Evolutionary conservation across 2,113 vertebrate genomes (phyloP).

Genomic region (Pelecanus crispus): DNA sequence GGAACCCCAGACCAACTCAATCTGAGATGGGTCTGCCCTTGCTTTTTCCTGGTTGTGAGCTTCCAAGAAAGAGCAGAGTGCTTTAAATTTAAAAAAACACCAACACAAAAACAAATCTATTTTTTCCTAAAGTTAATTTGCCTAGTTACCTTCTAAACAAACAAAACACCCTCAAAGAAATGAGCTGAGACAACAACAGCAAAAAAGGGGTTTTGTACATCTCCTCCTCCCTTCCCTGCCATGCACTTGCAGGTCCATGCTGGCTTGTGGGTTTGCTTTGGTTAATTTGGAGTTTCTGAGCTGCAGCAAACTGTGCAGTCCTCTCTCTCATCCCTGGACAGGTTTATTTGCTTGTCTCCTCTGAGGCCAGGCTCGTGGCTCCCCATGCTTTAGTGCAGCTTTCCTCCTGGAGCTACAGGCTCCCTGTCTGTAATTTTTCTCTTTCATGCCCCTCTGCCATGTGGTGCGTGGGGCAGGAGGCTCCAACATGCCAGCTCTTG

Average conservation of each 20-base stretch:
- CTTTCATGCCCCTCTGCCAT: rapidly evolving
- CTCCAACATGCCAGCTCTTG: not conserved
- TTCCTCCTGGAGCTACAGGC: not conserved
- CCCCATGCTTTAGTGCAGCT: not conserved
- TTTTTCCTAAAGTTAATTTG: not conserved
- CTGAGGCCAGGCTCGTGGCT: not conserved
- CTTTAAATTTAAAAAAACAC: not conserved
- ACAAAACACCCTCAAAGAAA: not conserved
- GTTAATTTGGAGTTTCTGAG: not conserved
- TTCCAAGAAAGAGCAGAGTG: not conserved
- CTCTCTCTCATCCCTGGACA: not conserved
- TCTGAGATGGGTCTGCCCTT: not conserved
- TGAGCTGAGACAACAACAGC: not conserved
- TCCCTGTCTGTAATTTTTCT: not conserved
- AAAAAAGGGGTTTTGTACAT: not conserved
- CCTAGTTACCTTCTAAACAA: not conserved
- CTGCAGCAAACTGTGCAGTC: not conserved
- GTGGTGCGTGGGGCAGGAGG: not conserved
- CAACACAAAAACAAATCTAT: not conserved
- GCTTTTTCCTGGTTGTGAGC: not conserved
- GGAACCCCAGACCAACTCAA: not conserved
- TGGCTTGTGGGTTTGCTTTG: not conserved
- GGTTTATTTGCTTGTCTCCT: not conserved
- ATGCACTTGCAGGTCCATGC: not conserved
- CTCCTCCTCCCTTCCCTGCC: not conserved